phyloP scores from a whole-genome alignment of 2,113 vertebrate species.

The Actenoides lindsayi region DNA sequence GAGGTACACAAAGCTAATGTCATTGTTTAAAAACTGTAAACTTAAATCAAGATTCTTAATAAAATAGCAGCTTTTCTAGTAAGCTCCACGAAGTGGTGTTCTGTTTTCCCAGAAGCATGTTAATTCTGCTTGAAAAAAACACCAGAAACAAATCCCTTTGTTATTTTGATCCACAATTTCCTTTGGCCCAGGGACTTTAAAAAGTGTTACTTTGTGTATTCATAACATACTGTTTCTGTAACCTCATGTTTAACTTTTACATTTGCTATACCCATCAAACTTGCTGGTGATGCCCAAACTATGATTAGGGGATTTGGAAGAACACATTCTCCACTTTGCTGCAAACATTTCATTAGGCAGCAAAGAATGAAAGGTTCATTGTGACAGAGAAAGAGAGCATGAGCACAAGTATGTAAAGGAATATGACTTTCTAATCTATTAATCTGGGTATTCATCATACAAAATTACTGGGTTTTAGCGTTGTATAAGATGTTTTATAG shows the following conservation, averaged over 20 bases:
- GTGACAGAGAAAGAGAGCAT: background rate
- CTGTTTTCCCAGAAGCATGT: background rate
- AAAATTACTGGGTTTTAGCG: background rate
- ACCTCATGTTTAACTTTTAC: background rate
- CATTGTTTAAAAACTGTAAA: background rate
- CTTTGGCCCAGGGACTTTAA: background rate
- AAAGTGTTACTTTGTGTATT: background rate
- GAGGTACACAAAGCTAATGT: background rate
- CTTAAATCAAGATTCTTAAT: background rate
- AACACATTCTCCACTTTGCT: background rate
- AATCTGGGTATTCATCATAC: background rate
- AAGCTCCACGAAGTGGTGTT: background rate
- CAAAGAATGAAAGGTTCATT: background rate
- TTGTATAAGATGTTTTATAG: background rate
- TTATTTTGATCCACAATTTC: background rate
- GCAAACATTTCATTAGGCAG: background rate
- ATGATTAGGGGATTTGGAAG: background rate
- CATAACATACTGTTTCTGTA: background rate
- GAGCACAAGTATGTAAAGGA: background rate
- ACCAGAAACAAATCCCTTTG: background rate
- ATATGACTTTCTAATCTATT: constrained; percentile 26
- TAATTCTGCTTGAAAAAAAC: background rate
- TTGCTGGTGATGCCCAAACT: background rate
- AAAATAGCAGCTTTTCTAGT: background rate
- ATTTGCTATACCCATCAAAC: background rate